Conservation (phyloP, 2,797 vertebrate genomes). For the Falco biarmicus region DNA sequence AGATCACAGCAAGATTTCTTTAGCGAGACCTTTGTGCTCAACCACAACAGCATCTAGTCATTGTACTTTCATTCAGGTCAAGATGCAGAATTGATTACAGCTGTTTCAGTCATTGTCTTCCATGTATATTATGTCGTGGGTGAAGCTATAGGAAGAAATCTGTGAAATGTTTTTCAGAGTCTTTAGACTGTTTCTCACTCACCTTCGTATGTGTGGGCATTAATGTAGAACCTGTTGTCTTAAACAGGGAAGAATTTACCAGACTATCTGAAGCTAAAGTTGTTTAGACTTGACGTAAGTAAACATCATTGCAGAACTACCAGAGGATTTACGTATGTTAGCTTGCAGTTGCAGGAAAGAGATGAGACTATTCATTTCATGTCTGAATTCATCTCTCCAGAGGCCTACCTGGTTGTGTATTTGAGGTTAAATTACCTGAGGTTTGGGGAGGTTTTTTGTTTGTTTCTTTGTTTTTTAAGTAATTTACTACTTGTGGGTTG, state of each 20-base stretch:
- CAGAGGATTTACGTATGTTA: not conserved
- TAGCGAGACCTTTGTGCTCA: not conserved
- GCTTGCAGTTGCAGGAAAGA: not conserved
- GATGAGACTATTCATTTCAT: not conserved
- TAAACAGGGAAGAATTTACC: not conserved
- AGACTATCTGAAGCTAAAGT: not conserved
- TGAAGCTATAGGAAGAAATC: not conserved
- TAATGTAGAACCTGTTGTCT: not conserved
- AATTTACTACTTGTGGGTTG: not conserved
- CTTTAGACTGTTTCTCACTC: not conserved
- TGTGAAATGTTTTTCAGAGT: not conserved
- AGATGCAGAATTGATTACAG: not conserved
- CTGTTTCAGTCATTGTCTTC: not conserved
- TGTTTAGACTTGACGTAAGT: not conserved
- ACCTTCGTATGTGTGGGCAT: not conserved
- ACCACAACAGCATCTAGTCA: accelerated
- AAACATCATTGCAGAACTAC: not conserved
- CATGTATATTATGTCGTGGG: too few relatives aligned
- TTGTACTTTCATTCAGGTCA: not conserved
- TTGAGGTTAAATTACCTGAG: not conserved
- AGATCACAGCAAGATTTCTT: not conserved
- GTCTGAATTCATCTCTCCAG: not conserved
- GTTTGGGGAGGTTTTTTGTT: not conserved
- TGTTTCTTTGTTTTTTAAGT: not conserved
- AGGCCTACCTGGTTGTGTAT: not conserved